These are phyloP conservation scores for Brachyptera putata DNA, from an alignment of 2,888 invertebrate genomes.

Conservation along the genomic window DNA sequence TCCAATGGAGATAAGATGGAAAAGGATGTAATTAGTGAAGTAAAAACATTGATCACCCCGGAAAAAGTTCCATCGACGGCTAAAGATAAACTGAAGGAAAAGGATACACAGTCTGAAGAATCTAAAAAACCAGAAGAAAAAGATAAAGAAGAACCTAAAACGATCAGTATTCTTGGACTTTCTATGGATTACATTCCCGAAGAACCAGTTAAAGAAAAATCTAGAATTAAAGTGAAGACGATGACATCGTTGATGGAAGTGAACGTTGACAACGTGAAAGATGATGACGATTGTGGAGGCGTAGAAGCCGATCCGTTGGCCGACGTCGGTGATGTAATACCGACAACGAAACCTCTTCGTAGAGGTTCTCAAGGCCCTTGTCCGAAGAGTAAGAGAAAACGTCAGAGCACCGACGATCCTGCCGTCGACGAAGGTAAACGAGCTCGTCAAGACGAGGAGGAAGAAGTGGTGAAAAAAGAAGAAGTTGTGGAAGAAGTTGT, in stretches of 20 bases:
- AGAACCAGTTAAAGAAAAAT: background rate
- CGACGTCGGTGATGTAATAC: slow-evolving; percentile 13
- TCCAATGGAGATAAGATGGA: no score
- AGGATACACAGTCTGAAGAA: no score
- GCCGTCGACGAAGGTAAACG: background rate
- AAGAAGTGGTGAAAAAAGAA: slow-evolving; percentile 4
- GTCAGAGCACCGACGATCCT: background rate
- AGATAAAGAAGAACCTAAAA: slow-evolving; percentile 40
- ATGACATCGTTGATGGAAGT: background rate
- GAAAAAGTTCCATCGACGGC: no score
- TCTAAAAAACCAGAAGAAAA: no score
- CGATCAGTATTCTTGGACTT: slow-evolving; percentile 44
- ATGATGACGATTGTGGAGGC: background rate
- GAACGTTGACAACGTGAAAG: background rate
- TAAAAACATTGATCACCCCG: no score
- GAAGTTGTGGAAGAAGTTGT: slow-evolving; percentile 21
- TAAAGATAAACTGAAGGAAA: background rate
- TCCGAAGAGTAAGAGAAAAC: background rate
- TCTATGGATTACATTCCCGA: slow-evolving; percentile 45
- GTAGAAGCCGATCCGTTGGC: slow-evolving; percentile 21
- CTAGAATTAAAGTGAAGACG: slow-evolving; percentile 4
- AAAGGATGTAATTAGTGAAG: no score
- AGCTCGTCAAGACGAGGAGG: background rate
- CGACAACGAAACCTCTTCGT: background rate
- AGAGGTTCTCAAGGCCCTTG: slow-evolving; percentile 2